Conservation (phyloP, 2,113 vertebrate species). For the Antechinus flavipes region DNA sequence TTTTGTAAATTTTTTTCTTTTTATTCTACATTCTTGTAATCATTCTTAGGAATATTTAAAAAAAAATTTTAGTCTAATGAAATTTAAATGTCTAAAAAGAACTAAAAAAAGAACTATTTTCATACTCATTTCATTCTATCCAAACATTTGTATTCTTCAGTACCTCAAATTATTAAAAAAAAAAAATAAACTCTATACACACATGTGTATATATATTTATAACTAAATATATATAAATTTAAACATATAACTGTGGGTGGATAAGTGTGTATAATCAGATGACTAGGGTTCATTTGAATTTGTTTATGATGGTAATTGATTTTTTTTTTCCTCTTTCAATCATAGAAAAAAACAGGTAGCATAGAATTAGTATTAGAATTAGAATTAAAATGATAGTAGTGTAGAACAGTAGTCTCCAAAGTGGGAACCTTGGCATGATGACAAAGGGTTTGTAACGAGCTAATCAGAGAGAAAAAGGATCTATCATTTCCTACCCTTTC, state of each 20-base stretch:
- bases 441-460: not conserved
- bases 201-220: too few relatives aligned
- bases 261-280: too few relatives aligned
- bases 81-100: not conserved
- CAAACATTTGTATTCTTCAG: not conserved
- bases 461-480: too few relatives aligned
- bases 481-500: too few relatives aligned
- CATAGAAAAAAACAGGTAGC: too few relatives aligned
- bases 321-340: too few relatives aligned
- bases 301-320: too few relatives aligned
- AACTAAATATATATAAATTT: too few relatives aligned
- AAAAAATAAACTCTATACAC: too few relatives aligned
- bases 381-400: not conserved
- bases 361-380: not conserved
- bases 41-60: not conserved
- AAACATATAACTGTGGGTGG: too few relatives aligned
- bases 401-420: not conserved
- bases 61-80: not conserved
- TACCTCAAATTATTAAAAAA: not conserved
- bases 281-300: too few relatives aligned
- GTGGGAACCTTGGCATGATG: not conserved
- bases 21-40: not conserved
- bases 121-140: not conserved
- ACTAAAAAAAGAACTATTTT: not conserved
- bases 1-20: not conserved